phyloP scores from a whole-genome alignment of 2,888 invertebrate genomes.

The Anagyrus pseudococci region DNA sequence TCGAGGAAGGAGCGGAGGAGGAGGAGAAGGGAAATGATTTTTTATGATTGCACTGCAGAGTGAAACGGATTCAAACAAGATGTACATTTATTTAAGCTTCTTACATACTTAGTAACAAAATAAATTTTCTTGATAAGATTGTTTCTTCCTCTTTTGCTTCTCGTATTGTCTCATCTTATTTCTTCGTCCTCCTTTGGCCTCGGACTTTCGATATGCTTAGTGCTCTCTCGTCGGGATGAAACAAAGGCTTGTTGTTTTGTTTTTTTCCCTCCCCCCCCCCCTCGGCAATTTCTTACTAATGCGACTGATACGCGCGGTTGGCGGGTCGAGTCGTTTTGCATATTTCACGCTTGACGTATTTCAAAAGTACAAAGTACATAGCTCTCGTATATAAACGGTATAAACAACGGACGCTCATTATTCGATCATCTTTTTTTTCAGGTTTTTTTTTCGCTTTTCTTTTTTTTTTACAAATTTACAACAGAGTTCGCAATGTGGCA shows the following conservation, averaged over 20 bases:
- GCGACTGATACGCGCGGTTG: constrained; percentile 12
- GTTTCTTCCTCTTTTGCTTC: neutral
- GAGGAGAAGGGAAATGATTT: neutral
- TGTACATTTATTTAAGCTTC: constrained; percentile 35
- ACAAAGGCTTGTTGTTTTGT: constrained; percentile 20
- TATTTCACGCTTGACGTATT: constrained; percentile 22
- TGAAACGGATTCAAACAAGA: constrained; percentile 31
- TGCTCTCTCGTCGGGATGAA: constrained; percentile 23
- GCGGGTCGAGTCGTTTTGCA: constrained; percentile 21
- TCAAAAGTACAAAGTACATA: constrained; percentile 25
- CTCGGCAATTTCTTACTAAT: constrained; percentile 23
- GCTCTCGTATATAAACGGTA: constrained; percentile 14
- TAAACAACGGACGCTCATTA: constrained; percentile 6
- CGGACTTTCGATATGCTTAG: constrained; percentile 9
- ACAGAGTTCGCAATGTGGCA: constrained; percentile 1
- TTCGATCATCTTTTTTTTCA: constrained; percentile 2
- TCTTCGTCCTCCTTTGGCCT: neutral
- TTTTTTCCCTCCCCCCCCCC: constrained; percentile 24
- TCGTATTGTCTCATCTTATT: constrained; percentile 11
- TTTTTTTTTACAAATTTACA: constrained; percentile 25
- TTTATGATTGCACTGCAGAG: constrained; percentile 3
- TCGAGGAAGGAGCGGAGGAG: neutral
- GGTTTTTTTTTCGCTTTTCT: neutral
- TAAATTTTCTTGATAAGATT: constrained; percentile 18
- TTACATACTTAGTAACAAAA: constrained; percentile 34